These are phyloP conservation scores for Epinephelus fuscoguttatus DNA, from an alignment of 2,113 vertebrate genomes.

Conservation along the genomic window DNA sequence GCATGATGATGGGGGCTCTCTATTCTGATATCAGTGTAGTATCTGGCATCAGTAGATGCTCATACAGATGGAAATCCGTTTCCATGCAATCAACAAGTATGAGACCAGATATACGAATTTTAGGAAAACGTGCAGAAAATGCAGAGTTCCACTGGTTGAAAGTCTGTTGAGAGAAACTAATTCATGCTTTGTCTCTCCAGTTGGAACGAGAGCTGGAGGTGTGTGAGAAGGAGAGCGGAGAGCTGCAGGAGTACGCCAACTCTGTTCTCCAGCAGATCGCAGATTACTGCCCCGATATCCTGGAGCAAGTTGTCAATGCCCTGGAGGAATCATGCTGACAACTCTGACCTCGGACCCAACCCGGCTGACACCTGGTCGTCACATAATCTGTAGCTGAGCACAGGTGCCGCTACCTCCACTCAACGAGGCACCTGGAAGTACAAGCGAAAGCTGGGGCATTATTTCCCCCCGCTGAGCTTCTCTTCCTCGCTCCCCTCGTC, in stretches of 20 bases:
- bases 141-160: background rate
- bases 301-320: slow-evolving; percentile 98
- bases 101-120: too few species aligned
- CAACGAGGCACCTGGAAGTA: slow-evolving; percentile 19
- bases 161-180: background rate
- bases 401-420: slow-evolving; percentile 54
- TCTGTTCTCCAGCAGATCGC: slow-evolving; percentile 97
- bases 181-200: slow-evolving; percentile 75
- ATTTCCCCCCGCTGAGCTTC: slow-evolving; percentile 33
- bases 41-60: too few species aligned
- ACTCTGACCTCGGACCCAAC: slow-evolving; percentile 51
- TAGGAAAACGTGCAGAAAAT: background rate
- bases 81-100: too few species aligned
- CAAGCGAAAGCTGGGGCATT: slow-evolving; percentile 26
- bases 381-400: slow-evolving; percentile 19
- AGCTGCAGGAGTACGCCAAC: slow-evolving; percentile 98
- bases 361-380: slow-evolving; percentile 18
- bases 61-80: too few species aligned
- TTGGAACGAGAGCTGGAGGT: slow-evolving; percentile 91
- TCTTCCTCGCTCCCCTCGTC: slow-evolving; percentile 35
- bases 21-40: too few species aligned
- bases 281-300: slow-evolving; percentile 98
- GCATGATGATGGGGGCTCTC: background rate
- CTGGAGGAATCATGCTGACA: slow-evolving; percentile 95
- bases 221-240: slow-evolving; percentile 92